Percentiles rank a stretch among this genome's conserved stretches.
Conservation (phyloP, 1,140 invertebrate species). For the Caenorhabditis elegans region WBcel235 BX284604.4:9881001-9881500, state of each 20-base stretch:
- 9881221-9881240: constrained; percentile 40
- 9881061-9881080: too few species aligned
- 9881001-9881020: too few species aligned
- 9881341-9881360: constrained; percentile 37
- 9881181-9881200: constrained; percentile 35
- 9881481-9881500: not conserved
- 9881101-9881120: constrained; percentile 5
- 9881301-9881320: constrained; percentile 23
- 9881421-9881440: constrained; percentile 38
- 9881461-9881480: not conserved
- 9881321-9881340: not conserved
- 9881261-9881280: too few species aligned
- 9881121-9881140: constrained; percentile 40
- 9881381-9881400: not conserved
- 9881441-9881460: constrained; percentile 39
- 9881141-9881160: constrained; percentile 34
- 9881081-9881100: too few species aligned
- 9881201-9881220: constrained; percentile 41
- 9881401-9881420: constrained; percentile 15
- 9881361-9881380: constrained; percentile 38
- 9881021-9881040: not conserved
- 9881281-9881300: too few species aligned
- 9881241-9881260: not conserved
- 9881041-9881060: too few species aligned
- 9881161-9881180: constrained; percentile 41